Percentiles rank a stretch among this genome's conserved stretches.
phyloP scores from a whole-genome alignment of 2,797 vertebrate species.

The Gobio occitaniae region DNA sequence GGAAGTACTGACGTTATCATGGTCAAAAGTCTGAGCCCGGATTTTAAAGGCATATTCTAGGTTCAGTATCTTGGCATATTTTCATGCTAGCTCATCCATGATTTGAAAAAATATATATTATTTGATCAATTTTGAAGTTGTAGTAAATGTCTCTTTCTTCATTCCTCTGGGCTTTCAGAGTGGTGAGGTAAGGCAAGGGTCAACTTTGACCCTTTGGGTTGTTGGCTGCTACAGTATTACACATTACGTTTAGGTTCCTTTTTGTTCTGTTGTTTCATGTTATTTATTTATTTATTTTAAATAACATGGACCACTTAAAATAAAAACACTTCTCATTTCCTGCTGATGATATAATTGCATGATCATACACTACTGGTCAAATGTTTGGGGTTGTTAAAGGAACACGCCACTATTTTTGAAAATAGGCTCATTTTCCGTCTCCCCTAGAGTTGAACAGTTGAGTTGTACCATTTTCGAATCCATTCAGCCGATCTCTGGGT shows the following conservation, averaged over 20 bases:
- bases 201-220: not conserved
- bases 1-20: too few species aligned
- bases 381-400: not conserved
- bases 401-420: too few species aligned
- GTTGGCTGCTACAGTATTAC: not conserved
- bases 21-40: not conserved
- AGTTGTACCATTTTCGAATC: too few species aligned
- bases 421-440: too few species aligned
- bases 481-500: too few species aligned
- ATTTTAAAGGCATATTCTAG: not conserved
- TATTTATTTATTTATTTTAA: not conserved
- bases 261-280: not conserved
- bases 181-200: conserved; percentile 50
- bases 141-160: conserved; percentile 25
- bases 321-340: not conserved
- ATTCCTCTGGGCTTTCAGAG: conserved; percentile 43
- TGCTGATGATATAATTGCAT: not conserved
- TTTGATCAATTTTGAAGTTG: not conserved
- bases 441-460: too few species aligned
- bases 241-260: not conserved
- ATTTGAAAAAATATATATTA: too few species aligned
- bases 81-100: not conserved
- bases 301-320: not conserved
- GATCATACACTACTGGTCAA: not conserved
- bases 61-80: not conserved